Evolutionary conservation across 1,140 invertebrate species (phyloP).

Genomic region (Harpegnathos saltator): DNA sequence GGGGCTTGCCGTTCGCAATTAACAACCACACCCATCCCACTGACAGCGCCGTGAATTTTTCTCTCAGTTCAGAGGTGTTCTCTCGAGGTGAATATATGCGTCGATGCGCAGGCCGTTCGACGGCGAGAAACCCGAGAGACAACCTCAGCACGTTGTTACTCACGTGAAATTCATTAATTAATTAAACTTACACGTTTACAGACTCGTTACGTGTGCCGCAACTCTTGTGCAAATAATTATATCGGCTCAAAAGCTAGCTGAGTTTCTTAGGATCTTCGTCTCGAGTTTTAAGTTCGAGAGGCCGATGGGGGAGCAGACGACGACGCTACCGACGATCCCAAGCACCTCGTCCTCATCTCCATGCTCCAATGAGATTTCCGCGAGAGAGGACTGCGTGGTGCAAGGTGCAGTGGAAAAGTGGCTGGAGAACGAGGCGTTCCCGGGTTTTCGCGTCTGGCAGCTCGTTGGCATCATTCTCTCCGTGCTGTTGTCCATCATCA

Average conservation of each 20-base stretch:
- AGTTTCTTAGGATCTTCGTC: not conserved
- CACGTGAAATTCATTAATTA: no score
- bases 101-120: not conserved
- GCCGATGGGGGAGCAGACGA: constrained; percentile 28
- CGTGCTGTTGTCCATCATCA: constrained; percentile 84
- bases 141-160: no score
- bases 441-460: constrained; percentile 83
- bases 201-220: no score
- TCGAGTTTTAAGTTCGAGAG: not conserved
- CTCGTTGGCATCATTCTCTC: constrained; percentile 81
- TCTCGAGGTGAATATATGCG: constrained; percentile 14
- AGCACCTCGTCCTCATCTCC: constrained; percentile 62
- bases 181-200: no score
- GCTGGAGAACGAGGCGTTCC: constrained; percentile 79
- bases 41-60: constrained; percentile 21
- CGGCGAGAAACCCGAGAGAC: not conserved
- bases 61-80: constrained; percentile 53
- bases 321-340: constrained; percentile 45
- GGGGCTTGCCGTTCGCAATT: constrained; percentile 65
- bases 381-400: constrained; percentile 69
- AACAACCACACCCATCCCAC: constrained; percentile 70
- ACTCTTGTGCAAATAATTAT: no score
- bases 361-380: constrained; percentile 74
- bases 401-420: constrained; percentile 77
- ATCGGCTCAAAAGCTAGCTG: not conserved